These are phyloP conservation scores for Lomographa bimaculata DNA, from an alignment of 2,888 invertebrate species.

Conservation along the genomic window DNA sequence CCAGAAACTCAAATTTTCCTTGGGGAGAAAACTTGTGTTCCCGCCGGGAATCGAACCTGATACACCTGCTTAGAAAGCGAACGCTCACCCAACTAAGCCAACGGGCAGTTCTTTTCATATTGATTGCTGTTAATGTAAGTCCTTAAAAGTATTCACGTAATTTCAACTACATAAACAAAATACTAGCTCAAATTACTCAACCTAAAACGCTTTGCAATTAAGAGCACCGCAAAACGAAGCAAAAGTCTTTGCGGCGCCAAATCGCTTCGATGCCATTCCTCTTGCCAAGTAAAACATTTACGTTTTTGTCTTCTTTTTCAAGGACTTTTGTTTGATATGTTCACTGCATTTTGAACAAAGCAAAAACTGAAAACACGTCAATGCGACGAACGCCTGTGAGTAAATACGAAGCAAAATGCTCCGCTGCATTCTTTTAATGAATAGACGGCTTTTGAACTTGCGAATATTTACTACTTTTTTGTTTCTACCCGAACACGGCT, in stretches of 20 bases:
- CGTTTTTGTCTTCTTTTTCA: slow-evolving; percentile 32
- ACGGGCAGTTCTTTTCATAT: too few relatives aligned
- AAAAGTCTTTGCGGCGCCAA: slow-evolving; percentile 38
- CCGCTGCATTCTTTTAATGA: neutral
- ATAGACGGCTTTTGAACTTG: too few relatives aligned
- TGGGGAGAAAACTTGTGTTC: too few relatives aligned
- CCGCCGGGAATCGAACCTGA: too few relatives aligned
- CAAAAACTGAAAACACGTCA: slow-evolving; percentile 3
- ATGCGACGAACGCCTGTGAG: slow-evolving; percentile 10
- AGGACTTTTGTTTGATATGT: slow-evolving; percentile 34
- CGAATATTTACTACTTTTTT: too few relatives aligned
- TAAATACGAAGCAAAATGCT: slow-evolving; percentile 4
- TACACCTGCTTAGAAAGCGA: too few relatives aligned
- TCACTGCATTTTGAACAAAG: slow-evolving; percentile 18
- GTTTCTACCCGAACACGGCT: too few relatives aligned
- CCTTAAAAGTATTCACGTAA: too few relatives aligned
- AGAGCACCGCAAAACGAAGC: slow-evolving; percentile 35
- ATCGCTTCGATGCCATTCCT: slow-evolving; percentile 27
- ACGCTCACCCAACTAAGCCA: too few relatives aligned
- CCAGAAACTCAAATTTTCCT: too few relatives aligned
- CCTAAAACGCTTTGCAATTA: slow-evolving; percentile 38
- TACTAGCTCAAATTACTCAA: slow-evolving; percentile 4
- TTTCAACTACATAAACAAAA: neutral
- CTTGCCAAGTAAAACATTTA: slow-evolving; percentile 47
- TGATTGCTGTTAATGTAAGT: too few relatives aligned